These are phyloP conservation scores for Phaedon cochleariae DNA, from an alignment of 2,888 invertebrate genomes.

Conservation along the genomic window DNA sequence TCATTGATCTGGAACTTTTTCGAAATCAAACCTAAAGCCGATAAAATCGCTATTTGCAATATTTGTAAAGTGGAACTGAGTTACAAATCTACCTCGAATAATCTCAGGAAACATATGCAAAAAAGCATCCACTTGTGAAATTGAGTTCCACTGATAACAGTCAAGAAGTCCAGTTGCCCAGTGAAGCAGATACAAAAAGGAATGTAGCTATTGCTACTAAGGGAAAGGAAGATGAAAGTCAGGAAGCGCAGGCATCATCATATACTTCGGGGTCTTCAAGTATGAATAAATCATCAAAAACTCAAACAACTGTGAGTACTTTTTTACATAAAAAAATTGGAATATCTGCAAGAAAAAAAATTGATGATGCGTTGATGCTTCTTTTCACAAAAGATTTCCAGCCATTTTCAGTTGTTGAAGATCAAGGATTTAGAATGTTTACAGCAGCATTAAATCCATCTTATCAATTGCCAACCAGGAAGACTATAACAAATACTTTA, in stretches of 20 bases:
- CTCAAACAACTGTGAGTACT: neutral
- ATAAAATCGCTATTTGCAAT: constrained; percentile 17
- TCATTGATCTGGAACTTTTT: neutral
- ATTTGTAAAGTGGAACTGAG: constrained; percentile 12
- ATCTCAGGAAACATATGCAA: constrained; percentile 14
- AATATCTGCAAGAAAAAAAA: constrained; percentile 14
- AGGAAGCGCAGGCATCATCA: no score
- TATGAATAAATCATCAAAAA: neutral
- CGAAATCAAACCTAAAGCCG: neutral
- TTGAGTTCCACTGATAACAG: no score
- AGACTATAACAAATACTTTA: constrained; percentile 35
- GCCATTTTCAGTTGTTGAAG: constrained; percentile 42
- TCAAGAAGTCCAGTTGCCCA: no score
- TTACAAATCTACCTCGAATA: constrained; percentile 16
- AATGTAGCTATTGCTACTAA: no score
- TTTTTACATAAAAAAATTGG: constrained; percentile 20
- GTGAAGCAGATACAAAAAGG: no score
- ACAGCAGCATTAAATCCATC: constrained; percentile 34
- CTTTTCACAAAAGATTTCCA: constrained; percentile 38
- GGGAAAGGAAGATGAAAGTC: no score
- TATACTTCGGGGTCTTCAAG: no score
- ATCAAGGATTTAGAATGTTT: constrained; percentile 36
- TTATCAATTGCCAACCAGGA: constrained; percentile 36
- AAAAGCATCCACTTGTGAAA: constrained; percentile 21
- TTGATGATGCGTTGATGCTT: constrained; percentile 27